Conservation (phyloP, 2,888 invertebrate species). For the Latheticus oryzae region DNA sequence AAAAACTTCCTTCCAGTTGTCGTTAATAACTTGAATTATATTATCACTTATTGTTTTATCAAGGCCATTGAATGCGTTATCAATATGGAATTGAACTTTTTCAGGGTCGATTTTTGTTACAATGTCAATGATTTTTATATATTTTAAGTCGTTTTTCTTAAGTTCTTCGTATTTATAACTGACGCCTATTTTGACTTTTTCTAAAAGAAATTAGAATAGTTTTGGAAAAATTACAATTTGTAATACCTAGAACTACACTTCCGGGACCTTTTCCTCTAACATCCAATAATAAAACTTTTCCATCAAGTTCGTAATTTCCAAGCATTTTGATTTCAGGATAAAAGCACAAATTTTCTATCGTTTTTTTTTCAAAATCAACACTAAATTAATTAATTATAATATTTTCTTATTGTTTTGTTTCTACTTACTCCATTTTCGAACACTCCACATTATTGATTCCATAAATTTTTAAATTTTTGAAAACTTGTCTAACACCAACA, state of each 20-base stretch:
- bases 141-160: too few relatives aligned
- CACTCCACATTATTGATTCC: constrained; percentile 63
- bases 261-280: constrained; percentile 3
- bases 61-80: constrained; percentile 34
- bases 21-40: constrained; percentile 41
- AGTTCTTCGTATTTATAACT: too few relatives aligned
- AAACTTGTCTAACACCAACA: constrained; percentile 72
- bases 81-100: constrained; percentile 35
- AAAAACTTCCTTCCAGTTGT: constrained; percentile 5
- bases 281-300: constrained; percentile 1
- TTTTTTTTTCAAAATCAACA: constrained; percentile 11
- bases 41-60: constrained; percentile 38
- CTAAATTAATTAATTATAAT: constrained; percentile 4
- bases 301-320: constrained; percentile 5
- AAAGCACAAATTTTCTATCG: neutral
- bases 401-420: neutral
- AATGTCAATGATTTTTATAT: too few relatives aligned
- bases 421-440: constrained; percentile 11
- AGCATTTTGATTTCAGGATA: constrained; percentile 1
- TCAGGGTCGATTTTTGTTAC: too few relatives aligned
- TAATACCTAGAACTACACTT: constrained; percentile 2
- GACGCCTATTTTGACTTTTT: too few relatives aligned
- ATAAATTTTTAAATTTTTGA: constrained; percentile 71
- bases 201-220: too few relatives aligned
- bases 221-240: constrained; percentile 4